Percentiles rank a stretch among this genome's conserved stretches.
Conservation (phyloP, 2,888 invertebrate genomes). For the Hypomecis atomaria region DNA sequence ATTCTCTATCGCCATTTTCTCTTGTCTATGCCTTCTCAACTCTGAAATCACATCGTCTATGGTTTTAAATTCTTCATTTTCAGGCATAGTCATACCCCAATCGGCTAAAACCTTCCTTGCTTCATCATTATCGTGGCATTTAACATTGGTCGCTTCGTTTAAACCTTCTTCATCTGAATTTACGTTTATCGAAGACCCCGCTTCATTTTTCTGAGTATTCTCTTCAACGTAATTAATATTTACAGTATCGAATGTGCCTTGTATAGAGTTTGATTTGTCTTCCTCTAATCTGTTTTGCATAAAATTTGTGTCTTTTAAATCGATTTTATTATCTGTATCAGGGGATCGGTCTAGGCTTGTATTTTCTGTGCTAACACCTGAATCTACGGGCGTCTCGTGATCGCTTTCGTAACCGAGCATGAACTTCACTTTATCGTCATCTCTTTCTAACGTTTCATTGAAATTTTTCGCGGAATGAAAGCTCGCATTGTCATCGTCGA, state of each 20-base stretch:
- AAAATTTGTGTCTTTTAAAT: slow-evolving; percentile 52
- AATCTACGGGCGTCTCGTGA: slow-evolving; percentile 83
- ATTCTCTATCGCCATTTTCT: slow-evolving; percentile 55
- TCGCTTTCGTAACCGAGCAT: slow-evolving; percentile 81
- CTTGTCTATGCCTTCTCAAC: slow-evolving; percentile 64
- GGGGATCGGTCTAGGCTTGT: slow-evolving; percentile 88
- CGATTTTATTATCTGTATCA: slow-evolving; percentile 78
- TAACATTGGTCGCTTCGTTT: slow-evolving; percentile 52
- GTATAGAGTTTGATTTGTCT: slow-evolving; percentile 46
- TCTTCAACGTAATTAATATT: slow-evolving; percentile 73
- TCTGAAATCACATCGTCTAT: slow-evolving; percentile 72
- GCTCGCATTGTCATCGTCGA: slow-evolving; percentile 63
- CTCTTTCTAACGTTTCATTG: slow-evolving; percentile 55
- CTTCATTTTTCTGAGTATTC: slow-evolving; percentile 70
- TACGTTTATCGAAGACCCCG: slow-evolving; percentile 70
- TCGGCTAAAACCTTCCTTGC: slow-evolving; percentile 56
- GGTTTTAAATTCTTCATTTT: slow-evolving; percentile 61
- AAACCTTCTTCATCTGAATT: slow-evolving; percentile 59
- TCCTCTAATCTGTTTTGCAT: slow-evolving; percentile 73
- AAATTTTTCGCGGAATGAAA: slow-evolving; percentile 68
- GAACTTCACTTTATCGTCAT: slow-evolving; percentile 73
- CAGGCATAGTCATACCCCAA: slow-evolving; percentile 56
- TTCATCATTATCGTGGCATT: slow-evolving; percentile 42
- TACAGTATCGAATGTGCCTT: slow-evolving; percentile 72
- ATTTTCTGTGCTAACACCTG: slow-evolving; percentile 90